A percentile compares a stretch with the other conserved stretches of the same genome.
phyloP scores from a whole-genome alignment of 2,113 vertebrate genomes.

The Syrmaticus mikado region DNA sequence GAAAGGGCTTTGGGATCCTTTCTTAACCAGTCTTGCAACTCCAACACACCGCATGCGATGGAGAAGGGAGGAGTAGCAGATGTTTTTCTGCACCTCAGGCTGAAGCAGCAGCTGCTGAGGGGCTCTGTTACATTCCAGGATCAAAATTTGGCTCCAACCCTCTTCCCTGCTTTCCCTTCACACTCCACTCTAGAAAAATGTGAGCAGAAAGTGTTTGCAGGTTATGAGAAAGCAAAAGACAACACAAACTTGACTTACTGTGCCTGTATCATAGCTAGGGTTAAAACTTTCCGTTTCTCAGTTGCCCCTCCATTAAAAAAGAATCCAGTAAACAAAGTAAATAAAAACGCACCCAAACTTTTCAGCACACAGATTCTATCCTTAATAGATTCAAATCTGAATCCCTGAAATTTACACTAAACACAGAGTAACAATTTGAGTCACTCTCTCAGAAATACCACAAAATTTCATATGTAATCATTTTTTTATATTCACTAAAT shows the following conservation, averaged over 20 bases:
- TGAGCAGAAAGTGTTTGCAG: neutral
- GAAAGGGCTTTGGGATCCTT: neutral
- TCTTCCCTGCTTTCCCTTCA: neutral
- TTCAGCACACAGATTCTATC: neutral
- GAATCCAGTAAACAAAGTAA: neutral
- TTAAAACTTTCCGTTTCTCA: neutral
- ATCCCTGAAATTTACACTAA: neutral
- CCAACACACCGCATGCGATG: accelerated
- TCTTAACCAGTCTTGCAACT: neutral
- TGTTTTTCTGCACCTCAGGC: neutral
- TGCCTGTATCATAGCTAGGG: neutral
- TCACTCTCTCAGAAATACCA: neutral
- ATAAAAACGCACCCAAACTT: neutral
- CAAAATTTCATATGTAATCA: neutral
- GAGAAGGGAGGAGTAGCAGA: neutral
- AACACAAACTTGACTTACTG: neutral
- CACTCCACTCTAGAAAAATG: neutral
- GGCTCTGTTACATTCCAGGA: neutral
- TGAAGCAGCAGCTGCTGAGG: neutral
- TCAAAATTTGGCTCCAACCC: neutral
- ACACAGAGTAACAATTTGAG: neutral
- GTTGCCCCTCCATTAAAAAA: neutral
- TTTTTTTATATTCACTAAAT: neutral
- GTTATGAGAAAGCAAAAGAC: neutral
- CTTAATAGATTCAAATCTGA: neutral